phyloP scores from a whole-genome alignment of 2,888 invertebrate genomes.

The Papilio gigon region DNA sequence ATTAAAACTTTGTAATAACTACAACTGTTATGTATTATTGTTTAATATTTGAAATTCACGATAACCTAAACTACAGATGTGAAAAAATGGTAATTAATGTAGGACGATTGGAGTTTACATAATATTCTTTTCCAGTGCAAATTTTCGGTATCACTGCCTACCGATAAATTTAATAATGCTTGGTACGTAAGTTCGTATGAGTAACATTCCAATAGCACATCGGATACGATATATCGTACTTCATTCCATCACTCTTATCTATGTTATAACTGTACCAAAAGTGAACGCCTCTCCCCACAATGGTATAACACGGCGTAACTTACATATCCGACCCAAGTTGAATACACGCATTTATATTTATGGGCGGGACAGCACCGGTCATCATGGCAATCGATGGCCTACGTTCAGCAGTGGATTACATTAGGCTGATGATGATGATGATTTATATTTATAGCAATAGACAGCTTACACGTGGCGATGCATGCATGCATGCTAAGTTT shows the following conservation, averaged over 20 bases:
- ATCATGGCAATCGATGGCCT: no score
- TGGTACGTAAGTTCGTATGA: neutral
- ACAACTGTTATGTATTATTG: neutral
- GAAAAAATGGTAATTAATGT: no score
- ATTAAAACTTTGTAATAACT: neutral
- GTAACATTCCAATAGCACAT: constrained; percentile 32
- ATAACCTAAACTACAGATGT: no score
- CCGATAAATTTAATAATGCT: neutral
- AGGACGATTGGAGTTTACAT: no score
- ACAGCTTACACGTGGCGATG: constrained; percentile 1
- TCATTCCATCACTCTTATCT: constrained; percentile 45
- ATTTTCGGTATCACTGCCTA: no score
- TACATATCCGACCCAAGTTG: constrained; percentile 34
- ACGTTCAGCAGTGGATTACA: no score
- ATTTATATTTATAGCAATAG: neutral
- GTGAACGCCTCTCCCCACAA: constrained; percentile 41
- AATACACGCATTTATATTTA: no score
- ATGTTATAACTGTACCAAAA: constrained; percentile 52
- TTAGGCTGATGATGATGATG: no score
- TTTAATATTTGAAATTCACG: neutral
- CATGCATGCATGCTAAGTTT: neutral
- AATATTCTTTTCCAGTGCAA: no score
- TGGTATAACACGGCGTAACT: constrained; percentile 20
- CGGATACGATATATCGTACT: constrained; percentile 40
- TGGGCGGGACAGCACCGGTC: no score